A percentile compares a stretch with the other conserved stretches of the same genome.
These are phyloP conservation scores for Myotis findleyi DNA, from an alignment of 2,797 vertebrate species.

Conservation along the genomic window DNA sequence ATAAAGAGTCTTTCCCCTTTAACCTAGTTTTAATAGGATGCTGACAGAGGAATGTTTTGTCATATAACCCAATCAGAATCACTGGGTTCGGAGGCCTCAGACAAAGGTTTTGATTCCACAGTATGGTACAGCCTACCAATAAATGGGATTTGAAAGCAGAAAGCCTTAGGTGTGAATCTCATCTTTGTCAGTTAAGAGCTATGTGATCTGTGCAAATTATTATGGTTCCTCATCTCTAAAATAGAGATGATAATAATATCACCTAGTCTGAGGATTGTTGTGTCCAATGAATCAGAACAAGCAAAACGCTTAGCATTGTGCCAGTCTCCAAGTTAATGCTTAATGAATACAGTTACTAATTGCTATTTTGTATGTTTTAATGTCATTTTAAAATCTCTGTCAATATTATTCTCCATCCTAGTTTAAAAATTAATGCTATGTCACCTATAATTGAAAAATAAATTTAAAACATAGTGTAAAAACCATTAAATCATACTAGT, in stretches of 20 bases:
- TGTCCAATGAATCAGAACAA: constrained; percentile 61
- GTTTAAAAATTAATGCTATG: not conserved
- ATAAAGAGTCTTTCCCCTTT: not conserved
- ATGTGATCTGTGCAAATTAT: constrained; percentile 70
- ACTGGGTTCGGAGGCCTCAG: not conserved
- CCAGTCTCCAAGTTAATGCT: not conserved
- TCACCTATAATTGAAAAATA: not conserved
- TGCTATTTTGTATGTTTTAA: not conserved
- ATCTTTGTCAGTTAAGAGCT: not conserved
- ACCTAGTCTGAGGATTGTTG: constrained; percentile 65
- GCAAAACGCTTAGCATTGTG: not conserved
- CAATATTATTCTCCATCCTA: not conserved
- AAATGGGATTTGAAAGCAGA: not conserved
- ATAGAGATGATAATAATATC: constrained; percentile 65
- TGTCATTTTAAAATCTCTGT: not conserved
- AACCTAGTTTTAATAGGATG: not conserved
- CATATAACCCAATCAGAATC: not conserved
- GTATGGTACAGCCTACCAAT: not conserved
- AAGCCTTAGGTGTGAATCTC: not conserved
- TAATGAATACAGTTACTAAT: not conserved
- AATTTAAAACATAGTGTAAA: not conserved
- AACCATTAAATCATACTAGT: not conserved
- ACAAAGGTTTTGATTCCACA: not conserved
- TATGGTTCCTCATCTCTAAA: constrained; percentile 34
- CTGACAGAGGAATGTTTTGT: not conserved